A percentile compares a stretch with the other conserved stretches of the same genome.
Evolutionary conservation across 2,113 vertebrate genomes (phyloP).

Genomic region (Megaleporinus macrocephalus): DNA sequence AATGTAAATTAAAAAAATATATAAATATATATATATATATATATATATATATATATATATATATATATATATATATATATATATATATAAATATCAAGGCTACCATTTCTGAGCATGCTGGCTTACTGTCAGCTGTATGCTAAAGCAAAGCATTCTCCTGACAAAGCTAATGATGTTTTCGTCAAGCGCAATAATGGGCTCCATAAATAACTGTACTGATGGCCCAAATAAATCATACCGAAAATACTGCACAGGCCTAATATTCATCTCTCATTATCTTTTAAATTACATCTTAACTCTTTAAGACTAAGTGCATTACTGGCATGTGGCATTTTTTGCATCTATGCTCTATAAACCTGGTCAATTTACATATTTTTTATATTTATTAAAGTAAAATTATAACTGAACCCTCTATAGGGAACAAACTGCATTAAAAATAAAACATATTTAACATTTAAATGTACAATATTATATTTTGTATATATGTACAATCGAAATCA

Average conservation of each 20-base stretch:
- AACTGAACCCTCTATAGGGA: no score
- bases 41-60: no score
- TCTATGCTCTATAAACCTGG: no score
- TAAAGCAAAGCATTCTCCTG: not conserved
- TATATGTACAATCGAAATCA: no score
- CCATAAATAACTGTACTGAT: conserved; percentile 19
- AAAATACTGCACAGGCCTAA: not conserved
- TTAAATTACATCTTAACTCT: not conserved
- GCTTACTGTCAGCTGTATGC: not conserved
- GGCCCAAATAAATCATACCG: not conserved
- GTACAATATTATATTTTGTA: no score
- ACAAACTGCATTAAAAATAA: no score
- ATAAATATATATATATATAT: no score
- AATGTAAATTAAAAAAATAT: not conserved
- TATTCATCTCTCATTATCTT: not conserved
- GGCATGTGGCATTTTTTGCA: no score
- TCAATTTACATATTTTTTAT: not conserved
- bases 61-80: no score
- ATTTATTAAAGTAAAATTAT: no score
- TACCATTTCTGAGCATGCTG: conserved; percentile 5
- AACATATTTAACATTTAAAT: no score
- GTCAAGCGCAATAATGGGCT: not conserved
- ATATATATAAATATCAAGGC: conserved; percentile 2
- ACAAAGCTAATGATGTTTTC: not conserved
- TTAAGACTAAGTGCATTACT: not conserved